A percentile compares a stretch with the other conserved stretches of the same genome.
These are phyloP conservation scores for Ochropacha duplaris DNA, from an alignment of 2,888 invertebrate species.

Conservation along the genomic window DNA sequence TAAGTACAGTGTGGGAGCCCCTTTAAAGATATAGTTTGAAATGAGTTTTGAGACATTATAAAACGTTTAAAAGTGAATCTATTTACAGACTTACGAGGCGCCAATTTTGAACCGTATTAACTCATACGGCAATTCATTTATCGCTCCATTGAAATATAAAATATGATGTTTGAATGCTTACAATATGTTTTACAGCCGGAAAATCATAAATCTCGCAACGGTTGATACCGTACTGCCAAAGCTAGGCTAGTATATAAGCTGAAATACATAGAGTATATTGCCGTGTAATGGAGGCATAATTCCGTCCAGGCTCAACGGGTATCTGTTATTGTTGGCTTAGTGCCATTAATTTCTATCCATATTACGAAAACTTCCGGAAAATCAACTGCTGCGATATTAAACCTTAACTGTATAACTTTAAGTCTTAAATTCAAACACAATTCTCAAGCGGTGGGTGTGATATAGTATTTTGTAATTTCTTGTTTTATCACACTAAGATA, in stretches of 20 bases:
- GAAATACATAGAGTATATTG: constrained; percentile 32
- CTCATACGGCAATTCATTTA: neutral
- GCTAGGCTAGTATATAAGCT: neutral
- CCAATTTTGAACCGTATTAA: neutral
- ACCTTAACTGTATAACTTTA: constrained; percentile 42
- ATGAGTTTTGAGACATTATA: no score
- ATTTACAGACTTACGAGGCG: neutral
- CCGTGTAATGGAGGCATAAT: constrained; percentile 45
- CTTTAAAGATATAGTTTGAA: no score
- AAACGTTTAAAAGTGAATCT: no score
- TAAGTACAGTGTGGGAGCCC: no score
- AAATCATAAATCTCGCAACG: neutral
- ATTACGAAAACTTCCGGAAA: constrained; percentile 63
- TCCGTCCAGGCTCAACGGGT: constrained; percentile 38
- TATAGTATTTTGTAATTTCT: constrained; percentile 18
- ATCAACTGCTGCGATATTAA: constrained; percentile 45
- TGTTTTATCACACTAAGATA: constrained; percentile 26
- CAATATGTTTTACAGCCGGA: neutral
- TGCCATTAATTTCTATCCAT: constrained; percentile 60
- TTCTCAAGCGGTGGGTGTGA: constrained; percentile 24
- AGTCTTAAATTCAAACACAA: constrained; percentile 30
- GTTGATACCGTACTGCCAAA: neutral
- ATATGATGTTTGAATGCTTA: neutral
- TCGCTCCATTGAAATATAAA: no score
- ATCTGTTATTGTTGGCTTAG: constrained; percentile 59